Percentiles rank a stretch among this genome's conserved stretches.
Evolutionary conservation across 2,113 vertebrate genomes (phyloP).

Genomic region (Gallinago jamesoni): DNA sequence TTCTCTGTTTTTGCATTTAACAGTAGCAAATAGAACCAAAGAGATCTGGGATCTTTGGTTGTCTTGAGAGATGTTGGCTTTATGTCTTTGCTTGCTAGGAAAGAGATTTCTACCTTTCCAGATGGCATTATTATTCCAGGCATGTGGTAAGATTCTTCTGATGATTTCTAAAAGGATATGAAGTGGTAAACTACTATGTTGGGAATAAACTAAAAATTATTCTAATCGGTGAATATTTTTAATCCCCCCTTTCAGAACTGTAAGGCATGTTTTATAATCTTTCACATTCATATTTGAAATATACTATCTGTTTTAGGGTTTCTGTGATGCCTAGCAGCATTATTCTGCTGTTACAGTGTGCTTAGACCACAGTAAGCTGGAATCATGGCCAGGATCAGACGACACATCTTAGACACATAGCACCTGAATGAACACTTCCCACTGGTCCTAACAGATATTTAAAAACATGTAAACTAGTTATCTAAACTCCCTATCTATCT

Average conservation of each 20-base stretch:
- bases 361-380: neutral
- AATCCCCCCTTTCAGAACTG: neutral
- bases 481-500: neutral
- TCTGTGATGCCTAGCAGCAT: neutral
- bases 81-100: neutral
- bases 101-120: neutral
- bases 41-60: neutral
- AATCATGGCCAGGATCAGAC: accelerated
- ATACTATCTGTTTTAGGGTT: neutral
- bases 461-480: neutral
- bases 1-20: neutral
- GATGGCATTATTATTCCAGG: neutral
- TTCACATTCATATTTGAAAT: neutral
- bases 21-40: neutral
- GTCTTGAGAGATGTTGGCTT: neutral
- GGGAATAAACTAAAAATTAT: neutral
- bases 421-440: neutral
- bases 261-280: neutral
- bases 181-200: neutral
- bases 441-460: neutral
- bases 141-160: neutral
- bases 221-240: neutral
- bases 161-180: neutral
- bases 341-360: neutral
- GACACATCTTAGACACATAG: neutral